A percentile compares a stretch with the other conserved stretches of the same genome.
Conservation (phyloP, 1,140 invertebrate species). For the Euwallacea fornicatus region DNA sequence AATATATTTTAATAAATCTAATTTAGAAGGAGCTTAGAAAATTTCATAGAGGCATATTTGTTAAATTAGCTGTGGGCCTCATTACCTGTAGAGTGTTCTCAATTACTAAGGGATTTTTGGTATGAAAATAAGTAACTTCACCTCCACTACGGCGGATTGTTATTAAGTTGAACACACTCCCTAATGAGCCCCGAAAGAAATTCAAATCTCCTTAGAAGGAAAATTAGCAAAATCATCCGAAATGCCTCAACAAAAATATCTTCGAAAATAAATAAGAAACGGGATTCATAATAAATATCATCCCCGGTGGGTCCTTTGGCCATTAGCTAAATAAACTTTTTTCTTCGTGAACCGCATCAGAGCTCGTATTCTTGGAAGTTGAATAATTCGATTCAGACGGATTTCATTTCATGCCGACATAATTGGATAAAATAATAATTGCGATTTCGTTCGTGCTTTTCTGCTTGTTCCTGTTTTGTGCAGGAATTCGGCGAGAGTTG, state of each 20-base stretch:
- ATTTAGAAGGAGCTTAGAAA: too few relatives aligned
- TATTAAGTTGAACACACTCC: neutral
- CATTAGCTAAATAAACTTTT: slow-evolving; percentile 36
- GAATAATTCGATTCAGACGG: slow-evolving; percentile 35
- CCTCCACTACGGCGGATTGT: too few relatives aligned
- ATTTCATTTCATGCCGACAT: slow-evolving; percentile 38
- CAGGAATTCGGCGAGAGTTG: slow-evolving; percentile 13
- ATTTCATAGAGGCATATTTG: too few relatives aligned
- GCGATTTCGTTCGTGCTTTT: slow-evolving; percentile 33
- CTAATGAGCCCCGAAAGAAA: neutral
- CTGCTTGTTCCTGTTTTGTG: slow-evolving; percentile 27
- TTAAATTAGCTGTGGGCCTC: too few relatives aligned
- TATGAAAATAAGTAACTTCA: too few relatives aligned
- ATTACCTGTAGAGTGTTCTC: too few relatives aligned
- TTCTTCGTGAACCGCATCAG: slow-evolving; percentile 15
- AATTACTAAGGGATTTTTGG: too few relatives aligned
- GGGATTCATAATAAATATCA: slow-evolving; percentile 26
- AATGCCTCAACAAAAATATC: slow-evolving; percentile 8
- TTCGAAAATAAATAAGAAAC: slow-evolving; percentile 25
- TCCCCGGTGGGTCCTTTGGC: slow-evolving; percentile 12
- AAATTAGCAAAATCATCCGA: neutral
- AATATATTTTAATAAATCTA: too few relatives aligned
- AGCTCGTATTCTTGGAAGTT: slow-evolving; percentile 33
- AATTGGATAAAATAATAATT: slow-evolving; percentile 34
- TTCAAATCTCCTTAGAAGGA: neutral